Evolutionary conservation across 2,888 invertebrate genomes (phyloP).

Genomic region (Acanthopleura granulata): DNA sequence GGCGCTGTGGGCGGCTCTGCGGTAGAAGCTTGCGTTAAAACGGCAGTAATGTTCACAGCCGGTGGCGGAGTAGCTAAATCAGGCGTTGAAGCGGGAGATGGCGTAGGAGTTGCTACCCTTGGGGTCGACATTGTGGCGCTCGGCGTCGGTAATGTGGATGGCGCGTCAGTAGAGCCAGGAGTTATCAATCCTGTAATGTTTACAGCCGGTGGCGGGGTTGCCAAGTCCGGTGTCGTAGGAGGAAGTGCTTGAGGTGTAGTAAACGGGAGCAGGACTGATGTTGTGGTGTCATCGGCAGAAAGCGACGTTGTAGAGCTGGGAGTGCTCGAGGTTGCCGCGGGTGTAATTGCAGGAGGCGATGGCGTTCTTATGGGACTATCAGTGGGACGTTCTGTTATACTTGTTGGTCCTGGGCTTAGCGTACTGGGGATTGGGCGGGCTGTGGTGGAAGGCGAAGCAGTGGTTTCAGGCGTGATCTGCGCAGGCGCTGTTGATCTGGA

Average conservation of each 20-base stretch:
- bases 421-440: too few relatives aligned
- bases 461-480: too few relatives aligned
- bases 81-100: background rate
- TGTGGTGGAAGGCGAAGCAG: too few relatives aligned
- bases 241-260: too few relatives aligned
- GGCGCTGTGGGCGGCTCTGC: too few relatives aligned
- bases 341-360: too few relatives aligned
- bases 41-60: background rate
- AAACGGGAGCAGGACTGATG: too few relatives aligned
- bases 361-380: too few relatives aligned
- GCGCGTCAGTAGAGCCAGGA: background rate
- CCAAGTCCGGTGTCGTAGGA: background rate
- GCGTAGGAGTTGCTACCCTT: background rate
- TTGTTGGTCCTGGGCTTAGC: too few relatives aligned
- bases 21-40: background rate
- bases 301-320: background rate
- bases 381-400: too few relatives aligned
- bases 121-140: background rate
- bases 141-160: background rate
- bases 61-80: background rate
- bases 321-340: too few relatives aligned
- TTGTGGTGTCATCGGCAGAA: background rate
- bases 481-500: too few relatives aligned
- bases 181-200: background rate
- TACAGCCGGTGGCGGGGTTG: background rate